Base-by-base conservation (phyloP, 2,888 invertebrate species). In the Yponomeuta malinellus region DNA sequence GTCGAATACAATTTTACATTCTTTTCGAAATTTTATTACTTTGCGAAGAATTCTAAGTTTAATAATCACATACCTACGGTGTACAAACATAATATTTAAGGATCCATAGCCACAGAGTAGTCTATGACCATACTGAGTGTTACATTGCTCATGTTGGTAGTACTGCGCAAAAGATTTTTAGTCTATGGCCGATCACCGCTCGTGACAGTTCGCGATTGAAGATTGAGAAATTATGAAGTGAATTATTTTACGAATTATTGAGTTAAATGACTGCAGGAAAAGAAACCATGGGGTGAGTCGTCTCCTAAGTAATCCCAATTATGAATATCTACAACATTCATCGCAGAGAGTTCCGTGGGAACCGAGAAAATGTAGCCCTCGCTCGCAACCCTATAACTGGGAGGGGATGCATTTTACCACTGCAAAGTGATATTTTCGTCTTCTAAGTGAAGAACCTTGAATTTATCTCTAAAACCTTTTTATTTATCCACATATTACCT, bases 251-350 rank as follows among this genome's bases (percentile, higher is more conserved):
- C 76, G 81, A 83, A 83, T 84, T 87, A 88, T 82, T 82, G 86
- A 86, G 85, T 89, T 94, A 94, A 94, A 96, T 96, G 96, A 95
- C 95, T 93, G 95, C 94, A 88, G 96, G 95, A 92, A 96, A 95
- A 92, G 95, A 96, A 93, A 94, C 94, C 79, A 96, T 96, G 96
- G 96, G 96, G 96, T 96, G 88, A 94, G 94, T 93, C 80, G 69
- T 72, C 72, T 77, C 76, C 59, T 29, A 33, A 33, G 72, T 71
- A 74, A 63, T 72, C 71, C 72, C 10, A 10, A 64, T 65, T 59
- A 77, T 76, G 72, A 74, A 73, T 73, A 77, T 70, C n/a, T 72
- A 59, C 48, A 71, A 10, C 48, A 48, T 71, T 70, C 52, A 65
- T 43, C 43, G 15, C 23, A 63, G 37, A 73, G 72, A 71, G 72